Evolutionary conservation across 2,113 vertebrate genomes (phyloP).

Genomic region (Stomatorhinus ivindoensis): DNA sequence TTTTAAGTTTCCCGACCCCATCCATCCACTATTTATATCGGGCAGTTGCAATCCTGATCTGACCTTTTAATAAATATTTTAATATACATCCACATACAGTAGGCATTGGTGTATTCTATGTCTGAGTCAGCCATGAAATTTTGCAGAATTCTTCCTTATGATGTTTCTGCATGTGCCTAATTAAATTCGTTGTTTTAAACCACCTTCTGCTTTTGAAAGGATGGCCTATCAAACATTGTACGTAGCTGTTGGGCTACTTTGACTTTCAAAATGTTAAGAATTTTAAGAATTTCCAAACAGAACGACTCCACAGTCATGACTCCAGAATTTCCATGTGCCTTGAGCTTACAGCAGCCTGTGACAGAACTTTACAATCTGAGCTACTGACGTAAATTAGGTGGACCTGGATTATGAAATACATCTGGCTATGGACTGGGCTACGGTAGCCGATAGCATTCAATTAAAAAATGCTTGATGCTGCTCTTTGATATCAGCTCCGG

Average conservation of each 20-base stretch:
- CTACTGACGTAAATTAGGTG: not conserved
- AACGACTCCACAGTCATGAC: not conserved
- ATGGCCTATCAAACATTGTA: too few relatives aligned
- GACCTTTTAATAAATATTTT: not conserved
- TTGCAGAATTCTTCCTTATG: not conserved
- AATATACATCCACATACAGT: not conserved
- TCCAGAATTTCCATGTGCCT: not conserved
- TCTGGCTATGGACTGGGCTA: not conserved
- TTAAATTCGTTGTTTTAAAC: too few relatives aligned
- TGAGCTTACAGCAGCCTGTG: not conserved
- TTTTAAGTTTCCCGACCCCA: not conserved
- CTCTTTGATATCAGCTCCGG: not conserved
- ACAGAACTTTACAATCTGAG: not conserved
- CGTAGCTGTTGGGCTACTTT: too few relatives aligned
- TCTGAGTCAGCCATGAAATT: not conserved
- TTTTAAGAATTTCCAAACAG: not conserved
- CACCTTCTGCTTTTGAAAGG: too few relatives aligned
- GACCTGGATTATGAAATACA: not conserved
- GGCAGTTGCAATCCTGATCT: not conserved
- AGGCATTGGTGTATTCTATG: too few relatives aligned
- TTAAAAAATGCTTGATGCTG: not conserved
- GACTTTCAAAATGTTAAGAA: not conserved
- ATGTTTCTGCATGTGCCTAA: not conserved
- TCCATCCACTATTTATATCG: not conserved
- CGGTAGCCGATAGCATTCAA: not conserved